These are phyloP conservation scores for Drosophila arizonae DNA, from an alignment of 1,140 invertebrate genomes.

Conservation along the genomic window DNA sequence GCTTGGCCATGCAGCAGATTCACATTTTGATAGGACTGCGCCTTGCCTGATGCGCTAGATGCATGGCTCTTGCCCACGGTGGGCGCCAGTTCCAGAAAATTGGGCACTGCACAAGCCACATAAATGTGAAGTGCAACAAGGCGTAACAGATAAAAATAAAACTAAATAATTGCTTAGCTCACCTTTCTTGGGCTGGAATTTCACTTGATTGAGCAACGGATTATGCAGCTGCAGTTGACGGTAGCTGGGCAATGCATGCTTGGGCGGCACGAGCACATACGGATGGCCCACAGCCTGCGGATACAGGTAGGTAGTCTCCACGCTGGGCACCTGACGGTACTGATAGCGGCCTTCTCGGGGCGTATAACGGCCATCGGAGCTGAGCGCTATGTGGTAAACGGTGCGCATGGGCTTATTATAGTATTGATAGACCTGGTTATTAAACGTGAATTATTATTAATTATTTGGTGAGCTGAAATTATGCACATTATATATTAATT, in stretches of 20 bases:
- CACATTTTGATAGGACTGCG: slow-evolving; percentile 75
- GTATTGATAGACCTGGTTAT: slow-evolving; percentile 73
- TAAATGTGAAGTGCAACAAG: slow-evolving; percentile 23
- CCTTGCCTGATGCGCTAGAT: slow-evolving; percentile 56
- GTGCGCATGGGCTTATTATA: slow-evolving; percentile 70
- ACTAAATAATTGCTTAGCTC: slow-evolving; percentile 17
- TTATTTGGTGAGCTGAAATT: not conserved
- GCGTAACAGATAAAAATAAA: slow-evolving; percentile 19
- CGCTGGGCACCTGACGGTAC: slow-evolving; percentile 67
- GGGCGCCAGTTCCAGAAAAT: slow-evolving; percentile 73
- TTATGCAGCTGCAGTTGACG: slow-evolving; percentile 76
- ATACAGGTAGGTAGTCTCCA: slow-evolving; percentile 81
- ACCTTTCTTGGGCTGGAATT: slow-evolving; percentile 78
- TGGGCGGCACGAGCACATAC: slow-evolving; percentile 59
- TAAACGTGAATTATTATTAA: not conserved
- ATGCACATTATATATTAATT: not conserved
- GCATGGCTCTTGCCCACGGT: slow-evolving; percentile 63
- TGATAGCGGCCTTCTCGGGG: slow-evolving; percentile 72
- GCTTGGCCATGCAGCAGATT: slow-evolving; percentile 70
- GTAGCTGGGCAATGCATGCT: slow-evolving; percentile 65
- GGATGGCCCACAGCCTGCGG: slow-evolving; percentile 76
- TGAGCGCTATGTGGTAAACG: slow-evolving; percentile 75
- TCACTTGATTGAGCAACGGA: slow-evolving; percentile 77
- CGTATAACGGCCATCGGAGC: slow-evolving; percentile 77
- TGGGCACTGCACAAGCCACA: slow-evolving; percentile 50